phyloP scores from a whole-genome alignment of 1,140 invertebrate species.

The Chrysomallon squamiferum region DNA sequence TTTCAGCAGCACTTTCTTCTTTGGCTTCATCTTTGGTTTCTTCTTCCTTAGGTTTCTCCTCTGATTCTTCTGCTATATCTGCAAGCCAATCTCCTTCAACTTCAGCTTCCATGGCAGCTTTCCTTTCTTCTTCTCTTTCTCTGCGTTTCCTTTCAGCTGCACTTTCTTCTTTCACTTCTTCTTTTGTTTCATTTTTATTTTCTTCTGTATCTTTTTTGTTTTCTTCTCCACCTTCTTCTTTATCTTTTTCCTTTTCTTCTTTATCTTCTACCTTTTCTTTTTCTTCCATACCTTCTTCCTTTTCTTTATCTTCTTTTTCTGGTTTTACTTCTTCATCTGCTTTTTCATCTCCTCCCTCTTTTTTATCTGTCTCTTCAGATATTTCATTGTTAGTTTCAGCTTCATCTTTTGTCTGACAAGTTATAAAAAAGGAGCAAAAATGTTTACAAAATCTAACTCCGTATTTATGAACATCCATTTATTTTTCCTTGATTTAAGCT shows the following conservation, averaged over 20 bases:
- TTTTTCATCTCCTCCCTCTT: too few species aligned
- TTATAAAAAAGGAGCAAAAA: too few species aligned
- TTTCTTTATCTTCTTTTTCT: conserved; percentile 1
- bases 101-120: conserved; percentile 19
- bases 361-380: too few species aligned
- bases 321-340: too few species aligned
- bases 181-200: conserved; percentile 14
- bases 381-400: too few species aligned
- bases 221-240: conserved; percentile 7
- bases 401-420: too few species aligned
- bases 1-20: conserved; percentile 3
- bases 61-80: conserved; percentile 37
- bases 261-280: not conserved
- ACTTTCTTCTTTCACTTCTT: conserved; percentile 29
- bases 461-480: too few species aligned
- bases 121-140: conserved; percentile 15
- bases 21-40: conserved; percentile 19
- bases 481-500: too few species aligned
- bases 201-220: conserved; percentile 3
- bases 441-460: too few species aligned
- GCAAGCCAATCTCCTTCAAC: conserved; percentile 54
- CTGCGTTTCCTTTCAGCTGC: conserved; percentile 9
- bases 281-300: not conserved
- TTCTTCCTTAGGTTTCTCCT: conserved; percentile 17
- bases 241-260: not conserved